Percentiles rank a stretch among this genome's conserved stretches.
phyloP scores from a whole-genome alignment of 2,888 invertebrate species.

The Disparrhopalites patrizii region DNA sequence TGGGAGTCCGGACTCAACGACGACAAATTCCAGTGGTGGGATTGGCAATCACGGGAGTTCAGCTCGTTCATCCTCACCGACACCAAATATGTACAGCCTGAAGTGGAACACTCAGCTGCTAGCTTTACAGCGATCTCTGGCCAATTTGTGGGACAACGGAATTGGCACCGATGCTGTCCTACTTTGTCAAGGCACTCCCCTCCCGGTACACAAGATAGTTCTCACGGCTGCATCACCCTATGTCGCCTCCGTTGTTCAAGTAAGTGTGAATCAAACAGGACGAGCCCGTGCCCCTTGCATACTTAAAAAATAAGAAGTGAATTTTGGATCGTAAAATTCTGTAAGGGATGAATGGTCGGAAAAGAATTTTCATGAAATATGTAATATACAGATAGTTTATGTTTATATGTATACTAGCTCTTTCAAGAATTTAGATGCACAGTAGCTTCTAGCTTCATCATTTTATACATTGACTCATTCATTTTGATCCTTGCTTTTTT shows the following conservation, averaged over 20 bases:
- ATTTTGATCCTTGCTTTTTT: not conserved
- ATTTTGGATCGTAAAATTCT: not conserved
- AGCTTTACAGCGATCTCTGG: conserved; percentile 47
- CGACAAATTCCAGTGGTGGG: conserved; percentile 25
- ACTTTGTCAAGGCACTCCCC: conserved; percentile 48
- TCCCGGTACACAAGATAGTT: conserved; percentile 47
- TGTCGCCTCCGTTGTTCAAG: conserved; percentile 48
- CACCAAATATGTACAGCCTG: conserved; percentile 46
- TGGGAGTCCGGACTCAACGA: conserved; percentile 48
- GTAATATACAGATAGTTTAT: not conserved
- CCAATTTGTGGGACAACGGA: conserved; percentile 48
- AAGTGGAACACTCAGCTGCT: conserved; percentile 48
- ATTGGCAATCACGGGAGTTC: not conserved
- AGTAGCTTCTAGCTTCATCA: not conserved
- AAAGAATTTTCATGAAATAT: not conserved
- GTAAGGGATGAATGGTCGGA: not conserved
- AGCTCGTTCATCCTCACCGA: conserved; percentile 22
- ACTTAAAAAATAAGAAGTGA: not conserved
- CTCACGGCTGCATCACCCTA: conserved; percentile 48
- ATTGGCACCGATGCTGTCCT: conserved; percentile 49
- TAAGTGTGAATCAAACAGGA: conserved; percentile 36
- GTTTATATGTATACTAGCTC: not conserved
- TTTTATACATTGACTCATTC: not conserved
- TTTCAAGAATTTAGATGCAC: conserved; percentile 1
- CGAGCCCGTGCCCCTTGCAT: not conserved